These are phyloP conservation scores for Brachionus manjavacas DNA, from an alignment of 1,140 invertebrate genomes.

Conservation along the genomic window DNA sequence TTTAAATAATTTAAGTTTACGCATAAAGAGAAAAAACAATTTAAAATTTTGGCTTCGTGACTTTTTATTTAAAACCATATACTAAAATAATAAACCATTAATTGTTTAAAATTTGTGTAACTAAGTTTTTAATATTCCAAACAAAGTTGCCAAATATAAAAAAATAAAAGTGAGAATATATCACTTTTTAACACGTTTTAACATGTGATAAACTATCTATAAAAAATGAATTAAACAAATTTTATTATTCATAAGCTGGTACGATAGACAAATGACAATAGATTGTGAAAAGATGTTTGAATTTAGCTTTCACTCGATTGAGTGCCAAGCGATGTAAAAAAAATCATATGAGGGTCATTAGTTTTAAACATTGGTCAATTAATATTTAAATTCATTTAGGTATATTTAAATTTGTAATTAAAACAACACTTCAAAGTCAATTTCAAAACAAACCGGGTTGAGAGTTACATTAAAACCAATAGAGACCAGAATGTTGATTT, in stretches of 20 bases:
- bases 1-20: not conserved
- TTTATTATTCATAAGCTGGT: not conserved
- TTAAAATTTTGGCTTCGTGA: not conserved
- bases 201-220: not conserved
- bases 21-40: not conserved
- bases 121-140: not conserved
- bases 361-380: slow-evolving; percentile 1
- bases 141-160: not conserved
- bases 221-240: not conserved
- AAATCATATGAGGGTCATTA: not conserved
- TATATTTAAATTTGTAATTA: not conserved
- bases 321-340: slow-evolving; percentile 12
- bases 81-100: not conserved
- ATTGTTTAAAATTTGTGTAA: not conserved
- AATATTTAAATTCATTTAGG: not conserved
- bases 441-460: slow-evolving; percentile 9
- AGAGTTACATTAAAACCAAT: not conserved
- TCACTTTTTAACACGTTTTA: not conserved
- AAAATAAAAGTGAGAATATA: not conserved
- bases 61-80: not conserved
- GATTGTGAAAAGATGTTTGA: not conserved
- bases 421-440: slow-evolving; percentile 24
- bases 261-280: not conserved
- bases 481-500: not conserved
- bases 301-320: not conserved